These are phyloP conservation scores for Enteromius paludinosus DNA, from an alignment of 2,797 vertebrate genomes.

Conservation along the genomic window DNA sequence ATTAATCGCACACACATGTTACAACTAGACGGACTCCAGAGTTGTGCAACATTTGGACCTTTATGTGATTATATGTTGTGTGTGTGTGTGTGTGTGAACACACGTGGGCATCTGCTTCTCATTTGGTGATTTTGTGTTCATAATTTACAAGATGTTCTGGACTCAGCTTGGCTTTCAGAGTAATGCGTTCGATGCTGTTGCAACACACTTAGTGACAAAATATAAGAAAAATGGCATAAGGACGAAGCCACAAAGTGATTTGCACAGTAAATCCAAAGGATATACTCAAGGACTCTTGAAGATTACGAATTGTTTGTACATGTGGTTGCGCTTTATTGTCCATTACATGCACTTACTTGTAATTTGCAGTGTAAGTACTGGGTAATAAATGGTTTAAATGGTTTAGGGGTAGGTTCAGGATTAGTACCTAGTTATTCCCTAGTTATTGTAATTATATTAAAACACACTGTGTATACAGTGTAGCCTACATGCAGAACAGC, in stretches of 20 bases:
- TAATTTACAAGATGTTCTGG: conserved; percentile 40
- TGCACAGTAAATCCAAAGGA: not conserved
- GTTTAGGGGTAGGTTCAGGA: not conserved
- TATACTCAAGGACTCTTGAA: not conserved
- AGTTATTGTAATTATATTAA: not conserved
- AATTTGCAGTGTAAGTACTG: not conserved
- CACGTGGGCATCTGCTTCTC: conserved; percentile 54
- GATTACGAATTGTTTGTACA: not conserved
- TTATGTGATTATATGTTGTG: not conserved
- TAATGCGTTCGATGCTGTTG: not conserved
- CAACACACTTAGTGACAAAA: not conserved
- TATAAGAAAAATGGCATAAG: not conserved
- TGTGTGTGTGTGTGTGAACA: conserved; percentile 47
- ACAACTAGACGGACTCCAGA: conserved; percentile 67
- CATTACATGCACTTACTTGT: not conserved
- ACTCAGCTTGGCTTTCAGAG: conserved; percentile 19
- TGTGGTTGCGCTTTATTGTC: not conserved
- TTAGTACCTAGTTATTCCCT: not conserved
- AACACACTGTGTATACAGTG: not conserved
- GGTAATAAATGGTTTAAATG: not conserved
- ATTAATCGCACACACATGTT: conserved; percentile 80
- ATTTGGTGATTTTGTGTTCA: conserved; percentile 39
- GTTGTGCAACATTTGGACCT: conserved; percentile 70
- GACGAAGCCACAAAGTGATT: not conserved
- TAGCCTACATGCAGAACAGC: not conserved